Evolutionary conservation across 2,888 invertebrate species (phyloP).

Genomic region (Microdon myrmicae): DNA sequence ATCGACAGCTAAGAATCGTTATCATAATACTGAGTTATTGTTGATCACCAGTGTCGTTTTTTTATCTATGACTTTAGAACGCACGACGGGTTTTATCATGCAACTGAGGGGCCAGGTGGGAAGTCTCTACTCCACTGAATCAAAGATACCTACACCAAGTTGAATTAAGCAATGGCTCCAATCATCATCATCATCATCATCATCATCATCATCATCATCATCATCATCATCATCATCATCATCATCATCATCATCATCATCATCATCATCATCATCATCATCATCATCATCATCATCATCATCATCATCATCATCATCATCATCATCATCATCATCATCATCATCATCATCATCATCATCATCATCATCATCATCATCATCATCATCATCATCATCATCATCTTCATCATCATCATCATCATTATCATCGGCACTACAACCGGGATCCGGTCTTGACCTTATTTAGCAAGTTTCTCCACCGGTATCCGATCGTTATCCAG

Average conservation of each 20-base stretch:
- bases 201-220: neutral
- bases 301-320: constrained; percentile 6
- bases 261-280: neutral
- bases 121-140: too few species aligned
- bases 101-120: too few species aligned
- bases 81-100: too few species aligned
- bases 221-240: neutral
- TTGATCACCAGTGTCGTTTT: too few species aligned
- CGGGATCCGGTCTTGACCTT: too few species aligned
- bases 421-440: too few species aligned
- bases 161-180: neutral
- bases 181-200: neutral
- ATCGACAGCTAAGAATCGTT: too few species aligned
- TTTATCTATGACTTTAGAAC: too few species aligned
- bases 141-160: neutral
- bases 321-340: constrained; percentile 1
- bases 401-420: too few species aligned
- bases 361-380: constrained; percentile 8
- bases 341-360: constrained; percentile 9
- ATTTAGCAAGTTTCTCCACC: too few species aligned
- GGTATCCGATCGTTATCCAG: too few species aligned
- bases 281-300: constrained; percentile 28
- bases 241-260: neutral
- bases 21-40: too few species aligned
- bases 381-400: constrained; percentile 1